Evolutionary conservation across 2,888 invertebrate species (phyloP).

Genomic region (Ophonus ardosiacus): DNA sequence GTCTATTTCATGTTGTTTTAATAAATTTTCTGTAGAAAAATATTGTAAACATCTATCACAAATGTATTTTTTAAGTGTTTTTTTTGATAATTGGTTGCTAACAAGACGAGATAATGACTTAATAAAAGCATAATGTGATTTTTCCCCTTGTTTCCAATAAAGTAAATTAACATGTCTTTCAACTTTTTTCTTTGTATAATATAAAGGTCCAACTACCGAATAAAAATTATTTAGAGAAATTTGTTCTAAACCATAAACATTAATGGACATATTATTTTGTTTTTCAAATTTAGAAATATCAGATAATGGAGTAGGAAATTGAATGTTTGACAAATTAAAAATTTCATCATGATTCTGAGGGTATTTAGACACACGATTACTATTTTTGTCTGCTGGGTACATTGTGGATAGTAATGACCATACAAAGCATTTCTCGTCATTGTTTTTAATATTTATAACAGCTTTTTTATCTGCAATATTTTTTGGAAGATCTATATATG

Average conservation of each 20-base stretch:
- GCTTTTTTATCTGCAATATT: background rate
- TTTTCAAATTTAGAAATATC: constrained; percentile 65
- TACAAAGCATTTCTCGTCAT: constrained; percentile 21
- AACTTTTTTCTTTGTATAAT: constrained; percentile 43
- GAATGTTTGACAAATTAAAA: constrained; percentile 5
- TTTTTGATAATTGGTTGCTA: background rate
- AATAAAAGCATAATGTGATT: constrained; percentile 51
- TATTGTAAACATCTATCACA: constrained; percentile 53
- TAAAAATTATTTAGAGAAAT: background rate
- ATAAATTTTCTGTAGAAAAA: constrained; percentile 25
- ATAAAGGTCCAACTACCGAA: constrained; percentile 21
- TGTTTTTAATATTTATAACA: constrained; percentile 5
- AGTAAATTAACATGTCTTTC: constrained; percentile 49
- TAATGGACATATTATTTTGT: constrained; percentile 63
- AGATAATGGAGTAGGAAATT: constrained; percentile 51
- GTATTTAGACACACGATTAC: background rate
- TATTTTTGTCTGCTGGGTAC: background rate
- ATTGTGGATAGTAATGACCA: constrained; percentile 13
- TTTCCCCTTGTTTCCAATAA: constrained; percentile 26
- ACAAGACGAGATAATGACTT: constrained; percentile 35
- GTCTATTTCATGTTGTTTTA: constrained; percentile 23
- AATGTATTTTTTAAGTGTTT: constrained; percentile 9
- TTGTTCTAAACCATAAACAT: constrained; percentile 62
- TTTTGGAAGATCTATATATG: constrained; percentile 4
- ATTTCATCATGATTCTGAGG: constrained; percentile 5